Evolutionary conservation across 2,113 vertebrate genomes (phyloP).

Genomic region (Elachura formosa): DNA sequence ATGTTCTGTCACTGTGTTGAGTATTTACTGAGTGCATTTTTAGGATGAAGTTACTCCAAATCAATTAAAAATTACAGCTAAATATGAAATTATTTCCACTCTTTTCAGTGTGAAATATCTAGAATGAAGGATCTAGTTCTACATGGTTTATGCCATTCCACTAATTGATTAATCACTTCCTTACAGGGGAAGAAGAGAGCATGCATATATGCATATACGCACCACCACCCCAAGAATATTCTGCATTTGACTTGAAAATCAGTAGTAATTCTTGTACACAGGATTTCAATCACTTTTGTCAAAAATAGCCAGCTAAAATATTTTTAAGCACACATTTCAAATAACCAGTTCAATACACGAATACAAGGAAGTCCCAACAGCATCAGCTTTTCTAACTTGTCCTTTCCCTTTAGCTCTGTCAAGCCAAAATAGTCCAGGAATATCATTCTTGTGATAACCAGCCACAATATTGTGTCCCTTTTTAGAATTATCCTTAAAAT

Average conservation of each 20-base stretch:
- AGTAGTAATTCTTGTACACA: neutral
- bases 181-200: neutral
- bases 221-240: neutral
- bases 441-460: neutral
- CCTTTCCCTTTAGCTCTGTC: neutral
- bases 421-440: neutral
- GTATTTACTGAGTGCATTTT: neutral
- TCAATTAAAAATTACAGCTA: neutral
- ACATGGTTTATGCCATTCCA: neutral
- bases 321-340: neutral
- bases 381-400: neutral
- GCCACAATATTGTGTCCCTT: neutral
- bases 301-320: neutral
- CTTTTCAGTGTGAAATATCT: neutral
- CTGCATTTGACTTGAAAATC: neutral
- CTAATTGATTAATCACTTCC: neutral
- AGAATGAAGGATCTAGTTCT: neutral
- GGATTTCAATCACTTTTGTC: neutral
- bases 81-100: neutral
- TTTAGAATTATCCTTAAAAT: conserved; percentile 46
- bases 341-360: neutral
- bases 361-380: neutral
- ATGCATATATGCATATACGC: neutral
- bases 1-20: neutral
- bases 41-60: neutral